phyloP scores from a whole-genome alignment of 2,797 vertebrate genomes.

The Heteromormyrus szaboi region DNA sequence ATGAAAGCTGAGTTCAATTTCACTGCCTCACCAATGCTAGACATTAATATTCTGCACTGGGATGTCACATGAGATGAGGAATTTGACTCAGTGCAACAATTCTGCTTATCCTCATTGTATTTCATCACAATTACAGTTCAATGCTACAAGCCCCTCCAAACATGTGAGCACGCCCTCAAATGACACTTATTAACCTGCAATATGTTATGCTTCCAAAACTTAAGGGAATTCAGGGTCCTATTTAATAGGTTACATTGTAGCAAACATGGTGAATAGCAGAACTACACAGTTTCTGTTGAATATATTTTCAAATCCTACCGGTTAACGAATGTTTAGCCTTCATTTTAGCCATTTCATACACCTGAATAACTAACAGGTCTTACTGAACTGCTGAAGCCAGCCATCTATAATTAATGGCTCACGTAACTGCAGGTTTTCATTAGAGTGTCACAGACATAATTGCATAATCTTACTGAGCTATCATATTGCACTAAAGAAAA shows the following conservation, averaged over 20 bases:
- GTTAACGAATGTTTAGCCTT: neutral
- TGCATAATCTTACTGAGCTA: neutral
- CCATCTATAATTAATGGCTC: neutral
- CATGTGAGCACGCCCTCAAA: constrained; percentile 59
- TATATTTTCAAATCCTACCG: neutral
- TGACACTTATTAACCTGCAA: constrained; percentile 62
- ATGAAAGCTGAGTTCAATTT: constrained; percentile 13
- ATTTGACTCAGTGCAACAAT: neutral
- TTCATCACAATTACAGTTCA: constrained; percentile 66
- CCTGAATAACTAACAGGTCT: neutral
- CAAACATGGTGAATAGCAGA: neutral
- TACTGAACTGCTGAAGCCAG: neutral
- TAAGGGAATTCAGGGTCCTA: neutral
- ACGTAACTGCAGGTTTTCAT: neutral
- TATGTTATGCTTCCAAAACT: neutral
- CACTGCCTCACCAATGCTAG: neutral
- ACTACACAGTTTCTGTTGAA: neutral
- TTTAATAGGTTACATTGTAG: neutral
- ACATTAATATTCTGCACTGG: neutral
- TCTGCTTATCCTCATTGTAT: constrained; percentile 59
- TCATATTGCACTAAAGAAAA: neutral
- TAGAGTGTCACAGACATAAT: neutral
- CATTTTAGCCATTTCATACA: neutral
- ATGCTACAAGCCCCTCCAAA: constrained; percentile 51
- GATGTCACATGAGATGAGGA: neutral